A percentile compares a stretch with the other conserved stretches of the same genome.
These are phyloP conservation scores for Pocillopora verrucosa DNA, from an alignment of 64 coral and sea anemone species.

Conservation along the genomic window DNA sequence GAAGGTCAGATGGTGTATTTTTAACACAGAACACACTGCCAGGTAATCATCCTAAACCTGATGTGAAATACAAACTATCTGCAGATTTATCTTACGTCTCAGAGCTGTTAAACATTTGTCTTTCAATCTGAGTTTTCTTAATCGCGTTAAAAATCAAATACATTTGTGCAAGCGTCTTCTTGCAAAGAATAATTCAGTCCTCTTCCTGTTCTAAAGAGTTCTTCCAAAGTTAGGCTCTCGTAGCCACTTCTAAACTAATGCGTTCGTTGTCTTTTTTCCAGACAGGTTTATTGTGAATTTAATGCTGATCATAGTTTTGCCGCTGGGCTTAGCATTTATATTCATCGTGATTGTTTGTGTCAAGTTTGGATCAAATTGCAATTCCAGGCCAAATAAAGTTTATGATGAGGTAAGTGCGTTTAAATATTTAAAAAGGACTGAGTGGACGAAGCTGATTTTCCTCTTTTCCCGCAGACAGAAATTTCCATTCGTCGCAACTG, in stretches of 20 bases:
- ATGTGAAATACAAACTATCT: neutral
- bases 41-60: neutral
- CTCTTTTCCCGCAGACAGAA: neutral
- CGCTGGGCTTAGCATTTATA: neutral
- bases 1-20: neutral
- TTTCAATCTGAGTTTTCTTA: too few relatives aligned
- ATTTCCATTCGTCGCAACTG: neutral
- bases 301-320: slow-evolving; percentile 10
- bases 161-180: too few relatives aligned
- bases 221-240: too few relatives aligned
- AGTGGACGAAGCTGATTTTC: neutral
- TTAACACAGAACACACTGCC: neutral
- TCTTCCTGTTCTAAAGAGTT: too few relatives aligned
- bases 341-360: neutral
- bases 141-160: too few relatives aligned
- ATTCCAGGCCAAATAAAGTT: neutral
- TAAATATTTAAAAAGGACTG: too few relatives aligned
- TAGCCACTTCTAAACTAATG: too few relatives aligned
- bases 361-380: neutral
- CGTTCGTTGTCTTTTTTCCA: neutral
- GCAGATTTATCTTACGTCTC: too few relatives aligned
- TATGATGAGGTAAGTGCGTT: neutral
- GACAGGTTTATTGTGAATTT: slow-evolving; percentile 2
- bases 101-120: too few relatives aligned
- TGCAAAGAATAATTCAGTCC: too few relatives aligned